These are phyloP conservation scores for Enteromius treurensis DNA, from an alignment of 2,797 vertebrate species.

Conservation along the genomic window DNA sequence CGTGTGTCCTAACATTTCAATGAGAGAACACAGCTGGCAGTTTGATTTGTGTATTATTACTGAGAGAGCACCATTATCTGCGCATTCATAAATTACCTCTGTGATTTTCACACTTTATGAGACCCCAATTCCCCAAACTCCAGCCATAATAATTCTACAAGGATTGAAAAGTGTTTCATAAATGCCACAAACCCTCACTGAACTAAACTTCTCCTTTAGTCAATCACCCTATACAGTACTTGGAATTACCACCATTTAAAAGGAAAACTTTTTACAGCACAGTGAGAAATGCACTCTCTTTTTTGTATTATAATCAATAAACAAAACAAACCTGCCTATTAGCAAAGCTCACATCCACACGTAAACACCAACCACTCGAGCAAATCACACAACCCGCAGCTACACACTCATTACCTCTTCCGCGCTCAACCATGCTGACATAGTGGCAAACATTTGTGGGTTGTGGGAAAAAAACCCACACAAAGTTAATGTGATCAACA, in stretches of 20 bases:
- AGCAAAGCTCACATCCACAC: conserved; percentile 35
- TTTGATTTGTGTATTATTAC: conserved; percentile 43
- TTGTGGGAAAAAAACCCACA: background rate
- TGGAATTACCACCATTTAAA: conserved; percentile 29
- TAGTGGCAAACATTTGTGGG: background rate
- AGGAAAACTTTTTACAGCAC: conserved; percentile 18
- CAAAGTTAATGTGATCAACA: conserved; percentile 24
- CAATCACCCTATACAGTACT: background rate
- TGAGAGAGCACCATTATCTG: conserved; percentile 26
- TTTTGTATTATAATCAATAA: conserved; percentile 17
- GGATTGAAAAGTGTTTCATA: conserved; percentile 10
- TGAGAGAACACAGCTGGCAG: conserved; percentile 34
- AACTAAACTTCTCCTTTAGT: background rate
- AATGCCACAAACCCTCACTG: conserved; percentile 9
- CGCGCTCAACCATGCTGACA: conserved; percentile 10
- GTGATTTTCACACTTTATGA: conserved; percentile 18
- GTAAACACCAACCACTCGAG: conserved; percentile 31
- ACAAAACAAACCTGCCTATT: conserved; percentile 32
- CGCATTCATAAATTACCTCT: conserved; percentile 30
- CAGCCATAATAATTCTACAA: conserved; percentile 17
- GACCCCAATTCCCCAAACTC: conserved; percentile 24
- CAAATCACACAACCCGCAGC: conserved; percentile 14
- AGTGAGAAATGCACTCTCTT: conserved; percentile 1
- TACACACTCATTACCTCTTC: conserved; percentile 41
- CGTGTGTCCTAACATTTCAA: conserved; percentile 46